Percentiles rank a stretch among this genome's conserved stretches.
These are phyloP conservation scores for Scomber colias DNA, from an alignment of 2,113 vertebrate genomes.

Conservation along the genomic window DNA sequence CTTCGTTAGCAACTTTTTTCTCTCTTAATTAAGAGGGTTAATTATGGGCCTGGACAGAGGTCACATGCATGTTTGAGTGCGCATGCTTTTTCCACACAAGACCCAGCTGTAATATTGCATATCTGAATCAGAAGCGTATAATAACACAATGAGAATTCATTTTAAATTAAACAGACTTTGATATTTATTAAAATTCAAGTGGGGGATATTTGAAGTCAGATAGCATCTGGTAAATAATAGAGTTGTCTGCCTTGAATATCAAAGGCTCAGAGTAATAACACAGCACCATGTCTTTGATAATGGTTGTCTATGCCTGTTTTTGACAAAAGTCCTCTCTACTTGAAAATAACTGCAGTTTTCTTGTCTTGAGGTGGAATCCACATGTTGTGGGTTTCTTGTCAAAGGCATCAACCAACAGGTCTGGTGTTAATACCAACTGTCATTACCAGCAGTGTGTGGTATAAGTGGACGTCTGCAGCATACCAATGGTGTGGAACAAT, in stretches of 20 bases:
- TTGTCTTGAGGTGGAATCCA: conserved; percentile 10
- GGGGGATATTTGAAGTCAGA: conserved; percentile 19
- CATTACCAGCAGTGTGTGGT: conserved; percentile 41
- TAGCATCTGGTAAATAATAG: conserved; percentile 31
- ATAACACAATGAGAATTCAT: conserved; percentile 24
- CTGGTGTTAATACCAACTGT: conserved; percentile 54
- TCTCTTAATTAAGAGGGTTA: conserved; percentile 83
- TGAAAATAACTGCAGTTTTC: conserved; percentile 15
- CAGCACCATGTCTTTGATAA: conserved; percentile 27
- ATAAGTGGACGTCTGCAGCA: conserved; percentile 35
- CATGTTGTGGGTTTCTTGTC: conserved; percentile 27
- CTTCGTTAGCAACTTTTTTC: conserved; percentile 78
- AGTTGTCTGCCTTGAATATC: conserved; percentile 36
- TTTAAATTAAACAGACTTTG: conserved; percentile 29
- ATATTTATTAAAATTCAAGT: conserved; percentile 34
- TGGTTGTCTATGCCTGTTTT: conserved; percentile 18
- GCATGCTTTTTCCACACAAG: not conserved
- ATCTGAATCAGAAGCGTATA: not conserved
- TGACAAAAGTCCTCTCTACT: not conserved
- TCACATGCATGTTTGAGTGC: conserved; percentile 40
- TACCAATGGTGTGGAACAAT: conserved; percentile 61
- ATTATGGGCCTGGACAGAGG: conserved; percentile 73
- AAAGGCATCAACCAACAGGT: conserved; percentile 38
- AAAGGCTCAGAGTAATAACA: conserved; percentile 32
- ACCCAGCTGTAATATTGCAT: conserved; percentile 9